A percentile compares a stretch with the other conserved stretches of the same genome.
Evolutionary conservation across 2,888 invertebrate species (phyloP).

Genomic region (Torymus aiolomorphi): DNA sequence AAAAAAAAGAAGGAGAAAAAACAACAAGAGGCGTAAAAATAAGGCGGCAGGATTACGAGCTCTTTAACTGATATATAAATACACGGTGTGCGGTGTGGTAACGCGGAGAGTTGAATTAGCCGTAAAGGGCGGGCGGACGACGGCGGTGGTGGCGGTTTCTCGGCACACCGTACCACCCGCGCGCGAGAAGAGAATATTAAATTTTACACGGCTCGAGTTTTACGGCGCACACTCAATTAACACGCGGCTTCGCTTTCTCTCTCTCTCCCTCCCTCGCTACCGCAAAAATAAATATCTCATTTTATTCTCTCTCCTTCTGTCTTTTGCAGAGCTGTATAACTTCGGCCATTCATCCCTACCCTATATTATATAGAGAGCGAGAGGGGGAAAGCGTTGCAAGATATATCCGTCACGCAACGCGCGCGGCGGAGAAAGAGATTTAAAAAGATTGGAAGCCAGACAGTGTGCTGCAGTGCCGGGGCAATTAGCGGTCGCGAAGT

Average conservation of each 20-base stretch:
- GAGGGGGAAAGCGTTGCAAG: not conserved
- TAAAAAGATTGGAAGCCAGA: not conserved
- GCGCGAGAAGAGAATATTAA: conserved; percentile 22
- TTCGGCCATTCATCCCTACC: conserved; percentile 5
- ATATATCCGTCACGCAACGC: conserved; percentile 17
- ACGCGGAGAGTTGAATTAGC: conserved; percentile 10
- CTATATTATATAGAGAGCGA: not conserved
- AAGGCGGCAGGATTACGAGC: not conserved
- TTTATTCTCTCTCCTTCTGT: conserved; percentile 19
- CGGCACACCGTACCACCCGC: too few relatives aligned
- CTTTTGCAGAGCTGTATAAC: not conserved
- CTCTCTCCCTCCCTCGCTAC: not conserved
- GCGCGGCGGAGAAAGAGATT: not conserved
- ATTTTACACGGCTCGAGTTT: conserved; percentile 34
- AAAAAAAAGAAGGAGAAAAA: too few relatives aligned
- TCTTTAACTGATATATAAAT: conserved; percentile 15
- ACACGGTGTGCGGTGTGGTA: not conserved
- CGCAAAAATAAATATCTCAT: conserved; percentile 39
- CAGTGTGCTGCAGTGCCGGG: conserved; percentile 15
- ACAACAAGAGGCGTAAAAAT: too few relatives aligned
- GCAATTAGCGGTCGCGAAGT: conserved; percentile 29
- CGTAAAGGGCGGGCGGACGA: conserved; percentile 18
- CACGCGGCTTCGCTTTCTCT: conserved; percentile 1
- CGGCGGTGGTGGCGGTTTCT: not conserved
- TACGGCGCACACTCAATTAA: conserved; percentile 28